Evolutionary conservation across 2,888 invertebrate genomes (phyloP).

Genomic region (Lasioglossum calceatum): DNA sequence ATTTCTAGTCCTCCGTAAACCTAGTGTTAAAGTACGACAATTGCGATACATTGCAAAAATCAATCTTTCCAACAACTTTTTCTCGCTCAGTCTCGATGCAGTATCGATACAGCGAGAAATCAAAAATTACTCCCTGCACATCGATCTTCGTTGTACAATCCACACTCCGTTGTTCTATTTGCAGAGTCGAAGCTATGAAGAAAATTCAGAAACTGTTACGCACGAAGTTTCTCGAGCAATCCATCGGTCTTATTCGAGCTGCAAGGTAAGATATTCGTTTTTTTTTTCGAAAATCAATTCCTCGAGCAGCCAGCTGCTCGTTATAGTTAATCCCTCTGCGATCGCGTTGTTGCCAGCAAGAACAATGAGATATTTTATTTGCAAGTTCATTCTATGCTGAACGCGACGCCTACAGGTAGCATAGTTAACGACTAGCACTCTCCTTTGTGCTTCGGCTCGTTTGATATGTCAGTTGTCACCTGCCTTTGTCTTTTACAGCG

Average conservation of each 20-base stretch:
- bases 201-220: slow-evolving; percentile 92
- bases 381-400: background rate
- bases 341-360: background rate
- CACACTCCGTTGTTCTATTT: slow-evolving; percentile 9
- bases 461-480: slow-evolving; percentile 21
- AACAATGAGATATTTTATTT: slow-evolving; percentile 9
- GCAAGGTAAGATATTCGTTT: slow-evolving; percentile 86
- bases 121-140: background rate
- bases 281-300: slow-evolving; percentile 32
- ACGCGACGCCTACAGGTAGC: slow-evolving; percentile 5
- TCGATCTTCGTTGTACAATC: background rate
- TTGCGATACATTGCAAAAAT: background rate
- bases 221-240: slow-evolving; percentile 90
- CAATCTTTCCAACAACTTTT: too few species aligned
- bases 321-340: background rate
- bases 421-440: slow-evolving; percentile 5
- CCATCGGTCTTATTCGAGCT: slow-evolving; percentile 92
- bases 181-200: slow-evolving; percentile 94
- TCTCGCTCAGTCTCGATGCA: too few species aligned
- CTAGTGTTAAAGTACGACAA: too few species aligned
- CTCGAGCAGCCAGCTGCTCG: slow-evolving; percentile 1
- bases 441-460: slow-evolving; percentile 9
- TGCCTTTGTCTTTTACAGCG: slow-evolving; percentile 6
- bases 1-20: too few species aligned
- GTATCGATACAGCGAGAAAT: background rate